Base-by-base conservation (phyloP, 2,888 invertebrate genomes). In the Hydropsyche betteni region DNA sequence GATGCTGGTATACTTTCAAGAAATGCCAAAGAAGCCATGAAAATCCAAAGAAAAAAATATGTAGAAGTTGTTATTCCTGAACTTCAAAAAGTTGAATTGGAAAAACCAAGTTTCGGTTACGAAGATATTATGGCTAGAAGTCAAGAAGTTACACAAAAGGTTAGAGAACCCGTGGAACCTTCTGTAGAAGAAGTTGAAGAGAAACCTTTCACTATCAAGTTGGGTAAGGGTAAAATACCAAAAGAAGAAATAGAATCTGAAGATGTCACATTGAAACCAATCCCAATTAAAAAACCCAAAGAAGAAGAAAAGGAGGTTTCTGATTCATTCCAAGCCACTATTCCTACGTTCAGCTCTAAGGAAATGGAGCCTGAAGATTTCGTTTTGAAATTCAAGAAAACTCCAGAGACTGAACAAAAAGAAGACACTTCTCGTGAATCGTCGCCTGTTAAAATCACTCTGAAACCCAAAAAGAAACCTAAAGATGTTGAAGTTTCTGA, bases 1-100 rank as follows among this genome's bases (percentile, higher is more conserved):
- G 89, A 90, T 81, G 89, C 88, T 81, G 93, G 93, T 36, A 89
- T 92, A 79, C 83, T 94, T 53, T 93, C 93, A 0, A 88, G 92
- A 81, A 92, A 91, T 82, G 86, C 91, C 7, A 89, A 91, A 84
- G 93, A 93, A 83, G 93, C 92, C 6, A 85, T 89, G 77, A 87
- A 91, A 82, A 83, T 91, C 10, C 84, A 91, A 68, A 92, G 90
- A 83, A 89, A 87, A 75, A 87, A 89, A 78, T 85, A 86, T 1
- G 90, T 89, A 80, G 87, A 89, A 81, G 86, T 88, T 3, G 88
- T 88, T 80, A 83, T 90, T 55, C 86, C 88, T 0, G 90, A 90
- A 68, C 83, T 88, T 74, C 87, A 89, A 80, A 85, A 87, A 81
- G 84, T 85, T 0, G 87, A 89, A 79, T 83, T 91, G 58, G 91